Percentiles rank a stretch among this genome's conserved stretches.
phyloP scores from a whole-genome alignment of 2,888 invertebrate species.

The Meghimatium bilineatum region DNA sequence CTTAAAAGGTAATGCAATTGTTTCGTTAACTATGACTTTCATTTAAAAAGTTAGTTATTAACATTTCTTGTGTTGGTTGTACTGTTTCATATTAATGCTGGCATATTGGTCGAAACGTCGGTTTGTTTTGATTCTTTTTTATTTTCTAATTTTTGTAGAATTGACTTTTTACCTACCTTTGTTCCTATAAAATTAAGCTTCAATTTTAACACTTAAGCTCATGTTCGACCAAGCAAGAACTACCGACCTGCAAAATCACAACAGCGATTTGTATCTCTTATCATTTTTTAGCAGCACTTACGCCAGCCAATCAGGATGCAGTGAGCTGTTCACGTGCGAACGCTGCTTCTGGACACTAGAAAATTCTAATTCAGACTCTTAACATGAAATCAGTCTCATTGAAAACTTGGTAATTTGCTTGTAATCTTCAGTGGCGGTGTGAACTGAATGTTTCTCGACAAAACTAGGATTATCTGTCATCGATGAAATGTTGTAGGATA shows the following conservation, averaged over 20 bases:
- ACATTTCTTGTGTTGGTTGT: no score
- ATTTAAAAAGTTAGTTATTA: no score
- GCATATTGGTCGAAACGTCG: no score
- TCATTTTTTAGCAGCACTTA: background rate
- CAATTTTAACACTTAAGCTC: background rate
- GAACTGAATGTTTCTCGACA: background rate
- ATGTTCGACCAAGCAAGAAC: background rate
- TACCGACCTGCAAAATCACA: background rate
- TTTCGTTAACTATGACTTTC: no score
- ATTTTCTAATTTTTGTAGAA: no score
- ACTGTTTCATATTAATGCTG: no score
- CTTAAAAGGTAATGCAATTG: no score
- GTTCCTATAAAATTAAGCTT: no score
- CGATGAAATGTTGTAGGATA: background rate
- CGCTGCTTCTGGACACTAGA: background rate
- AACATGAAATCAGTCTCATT: background rate
- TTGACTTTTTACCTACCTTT: no score
- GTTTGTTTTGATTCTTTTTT: no score
- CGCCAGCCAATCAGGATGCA: conserved; percentile 7
- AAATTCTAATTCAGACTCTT: background rate
- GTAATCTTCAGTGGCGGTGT: background rate
- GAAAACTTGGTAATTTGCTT: background rate
- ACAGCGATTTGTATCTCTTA: no score
- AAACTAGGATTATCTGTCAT: background rate
- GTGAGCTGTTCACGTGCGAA: background rate